Conservation (phyloP, 1,140 invertebrate genomes). For the Drosophila micromelanica region DNA sequence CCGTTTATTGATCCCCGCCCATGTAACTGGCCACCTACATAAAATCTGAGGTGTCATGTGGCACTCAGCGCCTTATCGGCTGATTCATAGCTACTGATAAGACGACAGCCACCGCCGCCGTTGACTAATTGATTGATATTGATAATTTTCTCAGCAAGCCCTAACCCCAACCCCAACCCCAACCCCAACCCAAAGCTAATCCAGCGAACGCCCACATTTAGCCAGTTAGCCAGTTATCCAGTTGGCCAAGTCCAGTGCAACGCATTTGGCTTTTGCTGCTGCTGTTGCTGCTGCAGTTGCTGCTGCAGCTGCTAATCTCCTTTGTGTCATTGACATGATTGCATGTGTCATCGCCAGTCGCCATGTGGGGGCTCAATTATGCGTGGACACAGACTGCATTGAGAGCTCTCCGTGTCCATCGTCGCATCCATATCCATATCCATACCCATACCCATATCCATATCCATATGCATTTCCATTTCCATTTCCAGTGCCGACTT, state of each 20-base stretch:
- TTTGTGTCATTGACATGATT: conserved; percentile 12
- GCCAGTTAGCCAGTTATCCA: background rate
- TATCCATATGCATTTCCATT: conserved; percentile 21
- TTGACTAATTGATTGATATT: conserved; percentile 42
- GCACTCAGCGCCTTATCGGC: conserved; percentile 15
- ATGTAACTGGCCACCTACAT: conserved; percentile 47
- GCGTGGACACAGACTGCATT: conserved; percentile 44
- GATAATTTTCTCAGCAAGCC: conserved; percentile 10
- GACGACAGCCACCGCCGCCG: background rate
- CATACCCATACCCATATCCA: too few relatives aligned
- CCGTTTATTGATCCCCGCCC: conserved; percentile 57
- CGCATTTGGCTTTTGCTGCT: background rate
- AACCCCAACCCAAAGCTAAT: background rate
- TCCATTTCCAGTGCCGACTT: background rate
- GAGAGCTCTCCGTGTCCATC: background rate
- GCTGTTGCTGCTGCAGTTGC: background rate
- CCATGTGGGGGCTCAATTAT: conserved; percentile 49
- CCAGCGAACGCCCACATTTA: background rate
- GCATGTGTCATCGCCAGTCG: conserved; percentile 33
- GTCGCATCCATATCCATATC: background rate
- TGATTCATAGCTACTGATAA: conserved; percentile 45
- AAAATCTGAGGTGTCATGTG: conserved; percentile 15
- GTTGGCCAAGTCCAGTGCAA: background rate
- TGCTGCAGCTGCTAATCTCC: conserved; percentile 1
- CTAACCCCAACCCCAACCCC: too few relatives aligned